Evolutionary conservation across 92 coral and sea anemone genomes (phyloP), one percentile per base, ranked within the genome.

Genomic region (Parazoanthus darwini): DNA sequence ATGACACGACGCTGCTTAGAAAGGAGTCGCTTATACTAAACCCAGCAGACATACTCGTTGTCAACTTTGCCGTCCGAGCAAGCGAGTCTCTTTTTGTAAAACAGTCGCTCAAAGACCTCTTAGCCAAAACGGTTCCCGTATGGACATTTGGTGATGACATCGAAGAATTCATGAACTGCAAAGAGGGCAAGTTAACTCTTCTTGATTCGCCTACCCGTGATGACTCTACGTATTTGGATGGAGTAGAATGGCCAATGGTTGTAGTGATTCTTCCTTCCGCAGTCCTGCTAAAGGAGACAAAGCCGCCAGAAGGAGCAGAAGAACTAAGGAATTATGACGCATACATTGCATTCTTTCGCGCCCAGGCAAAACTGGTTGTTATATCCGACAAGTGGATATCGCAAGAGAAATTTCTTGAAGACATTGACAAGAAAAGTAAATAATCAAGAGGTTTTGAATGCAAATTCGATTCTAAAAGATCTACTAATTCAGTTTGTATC

Each of bases 201-300:
- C 81, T 90, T 48, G 63, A 90, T 33, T 86, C 92, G 7, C 43
- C 9, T 46, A 79, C 92, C 22, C 81, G 90, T 44, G 10, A 38
- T 25, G 90, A 79, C 77, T 90, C 92, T 4, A 65, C 59, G 4
- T 82, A 29, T 73, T 58, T 90, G 58, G 92, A 90, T 26, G 90
- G 92, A 58, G 78, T 86, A 74, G 92, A 90, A 80, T 86, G 92
- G 90, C 90, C 90, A 35, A 90, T 90, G 92, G 92, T 90, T 26
- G 73, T 90, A 3, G 56, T 90, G 50, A 88, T 90, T 56, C 78
- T 86, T 15, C 88, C 92, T 54, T 63, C 90, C 26, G 92, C 78
- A 18, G 79, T 90, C 48, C 26, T 90, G 39, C 29, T 86, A 46
- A 72, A 50, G 8, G 56, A 26, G 4, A 77, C 72, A 66, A 86